phyloP scores from a whole-genome alignment of 2,888 invertebrate species.

The Neria commutata region DNA sequence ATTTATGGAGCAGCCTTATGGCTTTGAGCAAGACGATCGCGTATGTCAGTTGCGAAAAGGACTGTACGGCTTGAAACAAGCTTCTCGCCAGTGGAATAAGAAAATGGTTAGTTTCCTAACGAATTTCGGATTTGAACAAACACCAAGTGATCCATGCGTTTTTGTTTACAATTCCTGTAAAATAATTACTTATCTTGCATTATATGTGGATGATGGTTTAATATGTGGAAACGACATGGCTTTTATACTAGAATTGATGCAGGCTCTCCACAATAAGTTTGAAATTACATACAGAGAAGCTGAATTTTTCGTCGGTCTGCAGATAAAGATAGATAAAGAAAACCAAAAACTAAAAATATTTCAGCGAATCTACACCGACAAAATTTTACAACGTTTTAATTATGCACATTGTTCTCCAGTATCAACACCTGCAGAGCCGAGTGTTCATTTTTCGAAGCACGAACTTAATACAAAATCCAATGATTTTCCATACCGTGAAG shows the following conservation, averaged over 20 bases:
- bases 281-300: constrained; percentile 24
- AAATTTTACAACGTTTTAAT: constrained; percentile 2
- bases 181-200: constrained; percentile 27
- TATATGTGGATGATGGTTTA: constrained; percentile 43
- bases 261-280: no score
- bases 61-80: constrained; percentile 30
- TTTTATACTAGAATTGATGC: constrained; percentile 6
- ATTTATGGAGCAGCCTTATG: constrained; percentile 32
- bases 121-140: constrained; percentile 22
- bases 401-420: constrained; percentile 5
- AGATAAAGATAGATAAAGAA: constrained; percentile 18
- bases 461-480: neutral
- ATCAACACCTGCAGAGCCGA: constrained; percentile 19
- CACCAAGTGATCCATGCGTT: constrained; percentile 23
- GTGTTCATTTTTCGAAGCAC: constrained; percentile 12
- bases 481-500: constrained; percentile 23
- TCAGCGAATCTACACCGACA: constrained; percentile 14
- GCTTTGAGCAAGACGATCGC: constrained; percentile 25
- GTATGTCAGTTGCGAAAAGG: constrained; percentile 30
- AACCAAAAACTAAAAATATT: constrained; percentile 13
- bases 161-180: constrained; percentile 16
- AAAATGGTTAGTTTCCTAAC: constrained; percentile 22
- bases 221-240: constrained; percentile 26
- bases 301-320: constrained; percentile 20
- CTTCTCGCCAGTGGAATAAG: constrained; percentile 26